These are phyloP conservation scores for Eidolon helvum DNA, from an alignment of 2,113 vertebrate species.

Conservation along the genomic window DNA sequence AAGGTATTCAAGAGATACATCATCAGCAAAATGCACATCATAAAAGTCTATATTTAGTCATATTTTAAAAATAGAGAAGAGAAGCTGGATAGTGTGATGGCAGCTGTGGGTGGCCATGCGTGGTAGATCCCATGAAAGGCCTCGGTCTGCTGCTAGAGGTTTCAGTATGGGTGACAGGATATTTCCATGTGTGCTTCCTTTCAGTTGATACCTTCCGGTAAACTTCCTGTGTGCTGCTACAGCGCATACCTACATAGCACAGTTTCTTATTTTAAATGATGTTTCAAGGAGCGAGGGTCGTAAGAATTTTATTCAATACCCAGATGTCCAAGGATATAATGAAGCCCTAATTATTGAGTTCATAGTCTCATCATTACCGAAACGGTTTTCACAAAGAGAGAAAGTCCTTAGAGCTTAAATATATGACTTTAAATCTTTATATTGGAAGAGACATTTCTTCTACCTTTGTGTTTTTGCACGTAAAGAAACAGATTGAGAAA, in stretches of 20 bases:
- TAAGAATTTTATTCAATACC: neutral
- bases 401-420: neutral
- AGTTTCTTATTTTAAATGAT: conserved; percentile 60
- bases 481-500: conserved; percentile 5
- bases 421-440: neutral
- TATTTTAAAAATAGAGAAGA: conserved; percentile 48
- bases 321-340: neutral
- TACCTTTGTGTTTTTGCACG: neutral
- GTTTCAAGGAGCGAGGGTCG: neutral
- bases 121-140: conserved; percentile 72
- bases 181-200: conserved; percentile 80
- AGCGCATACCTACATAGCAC: conserved; percentile 5
- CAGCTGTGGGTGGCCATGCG: conserved; percentile 76
- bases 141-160: conserved; percentile 64
- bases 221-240: conserved; percentile 66
- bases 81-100: conserved; percentile 47
- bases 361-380: neutral
- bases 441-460: neutral
- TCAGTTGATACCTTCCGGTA: conserved; percentile 73
- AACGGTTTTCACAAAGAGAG: neutral
- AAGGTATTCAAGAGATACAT: neutral
- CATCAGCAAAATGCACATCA: neutral
- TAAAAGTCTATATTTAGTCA: neutral
- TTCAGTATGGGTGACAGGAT: conserved; percentile 72
- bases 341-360: neutral